phyloP scores from a whole-genome alignment of 2,888 invertebrate genomes.

The Hyles lineata region DNA sequence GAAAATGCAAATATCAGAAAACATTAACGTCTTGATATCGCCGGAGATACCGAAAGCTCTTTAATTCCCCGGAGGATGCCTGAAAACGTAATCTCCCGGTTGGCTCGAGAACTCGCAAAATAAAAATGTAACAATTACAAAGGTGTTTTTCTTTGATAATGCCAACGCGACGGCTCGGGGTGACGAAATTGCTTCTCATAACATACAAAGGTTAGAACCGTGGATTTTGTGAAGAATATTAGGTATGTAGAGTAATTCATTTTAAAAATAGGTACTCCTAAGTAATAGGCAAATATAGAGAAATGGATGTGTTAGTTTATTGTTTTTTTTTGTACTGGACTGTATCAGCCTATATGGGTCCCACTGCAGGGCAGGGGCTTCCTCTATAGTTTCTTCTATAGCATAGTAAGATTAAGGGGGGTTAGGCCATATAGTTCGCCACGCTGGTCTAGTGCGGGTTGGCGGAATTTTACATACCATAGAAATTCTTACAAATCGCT shows the following conservation, averaged over 20 bases:
- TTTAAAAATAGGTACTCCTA: neutral
- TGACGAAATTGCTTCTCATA: neutral
- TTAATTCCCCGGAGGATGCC: neutral
- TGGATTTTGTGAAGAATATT: neutral
- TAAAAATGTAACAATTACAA: conserved; percentile 15
- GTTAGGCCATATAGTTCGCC: too few species aligned
- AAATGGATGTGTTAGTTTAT: too few species aligned
- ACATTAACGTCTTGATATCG: neutral
- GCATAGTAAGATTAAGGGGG: too few species aligned
- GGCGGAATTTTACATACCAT: too few species aligned
- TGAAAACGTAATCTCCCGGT: neutral
- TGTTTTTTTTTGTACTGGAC: too few species aligned
- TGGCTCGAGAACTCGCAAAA: neutral
- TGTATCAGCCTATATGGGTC: too few species aligned
- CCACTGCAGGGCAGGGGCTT: too few species aligned
- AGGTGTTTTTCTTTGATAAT: conserved; percentile 21
- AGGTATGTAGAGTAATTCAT: neutral
- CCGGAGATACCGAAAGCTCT: neutral
- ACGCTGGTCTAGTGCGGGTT: too few species aligned
- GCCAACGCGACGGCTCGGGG: neutral
- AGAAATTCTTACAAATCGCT: too few species aligned
- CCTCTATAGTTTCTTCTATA: too few species aligned
- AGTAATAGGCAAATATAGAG: too few species aligned
- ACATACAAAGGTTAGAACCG: neutral
- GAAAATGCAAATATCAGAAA: conserved; percentile 8